Percentiles rank a stretch among this genome's conserved stretches.
Conservation (phyloP, 2,888 invertebrate species). For the Apamea monoglypha region DNA sequence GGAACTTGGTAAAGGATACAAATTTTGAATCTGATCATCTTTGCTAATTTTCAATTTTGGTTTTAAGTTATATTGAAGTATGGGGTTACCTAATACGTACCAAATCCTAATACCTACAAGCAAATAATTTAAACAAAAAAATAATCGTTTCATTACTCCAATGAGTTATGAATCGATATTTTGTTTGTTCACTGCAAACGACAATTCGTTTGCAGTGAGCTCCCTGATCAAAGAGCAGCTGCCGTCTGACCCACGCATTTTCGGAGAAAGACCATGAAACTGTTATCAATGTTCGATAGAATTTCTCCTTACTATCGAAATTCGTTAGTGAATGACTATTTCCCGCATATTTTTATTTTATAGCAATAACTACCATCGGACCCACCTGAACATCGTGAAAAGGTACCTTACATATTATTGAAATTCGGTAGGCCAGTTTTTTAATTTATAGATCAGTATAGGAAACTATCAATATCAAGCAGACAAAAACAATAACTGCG, state of each 20-base stretch:
- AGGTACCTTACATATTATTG: neutral
- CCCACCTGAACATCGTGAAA: neutral
- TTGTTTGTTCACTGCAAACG: too few relatives aligned
- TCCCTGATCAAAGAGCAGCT: constrained; percentile 9
- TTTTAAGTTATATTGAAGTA: neutral
- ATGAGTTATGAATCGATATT: too few relatives aligned
- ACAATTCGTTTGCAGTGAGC: too few relatives aligned
- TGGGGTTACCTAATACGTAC: neutral
- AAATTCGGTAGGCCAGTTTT: neutral
- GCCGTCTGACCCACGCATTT: neutral
- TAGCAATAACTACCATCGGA: neutral
- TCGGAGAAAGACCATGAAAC: neutral
- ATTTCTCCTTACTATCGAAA: neutral
- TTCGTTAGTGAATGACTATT: neutral
- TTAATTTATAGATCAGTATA: neutral
- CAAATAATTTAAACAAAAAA: neutral
- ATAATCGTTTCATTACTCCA: neutral
- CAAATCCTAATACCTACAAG: neutral
- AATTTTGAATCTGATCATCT: constrained; percentile 17
- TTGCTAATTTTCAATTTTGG: neutral
- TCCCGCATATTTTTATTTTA: too few relatives aligned
- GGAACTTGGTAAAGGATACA: neutral
- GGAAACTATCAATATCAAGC: neutral
- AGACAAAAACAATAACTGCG: neutral
- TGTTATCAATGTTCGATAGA: neutral